Conservation (phyloP, 2,113 vertebrate genomes). For the Epinephelus moara region DNA sequence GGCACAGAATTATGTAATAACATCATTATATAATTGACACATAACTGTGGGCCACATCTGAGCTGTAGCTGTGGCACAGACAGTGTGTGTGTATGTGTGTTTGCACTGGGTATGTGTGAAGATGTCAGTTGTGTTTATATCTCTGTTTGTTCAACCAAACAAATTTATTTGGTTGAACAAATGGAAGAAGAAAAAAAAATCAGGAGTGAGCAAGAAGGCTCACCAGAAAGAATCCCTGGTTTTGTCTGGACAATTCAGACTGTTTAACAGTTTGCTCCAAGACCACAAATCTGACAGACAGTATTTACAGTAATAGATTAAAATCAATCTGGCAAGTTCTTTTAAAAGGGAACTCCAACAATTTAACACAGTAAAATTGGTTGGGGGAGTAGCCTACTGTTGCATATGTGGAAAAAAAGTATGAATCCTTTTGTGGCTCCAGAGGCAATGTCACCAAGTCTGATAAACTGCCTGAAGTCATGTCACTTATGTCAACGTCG, state of each 20-base stretch:
- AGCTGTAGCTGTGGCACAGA: slow-evolving; percentile 21
- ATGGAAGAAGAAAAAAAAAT: not conserved
- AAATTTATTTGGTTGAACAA: slow-evolving; percentile 8
- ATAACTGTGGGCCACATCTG: slow-evolving; percentile 33
- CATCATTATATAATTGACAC: slow-evolving; percentile 50
- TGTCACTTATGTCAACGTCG: too few relatives aligned
- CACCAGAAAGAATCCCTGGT: not conserved
- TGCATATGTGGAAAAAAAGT: too few relatives aligned
- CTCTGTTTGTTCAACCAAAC: slow-evolving; percentile 1
- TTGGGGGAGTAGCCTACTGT: too few relatives aligned
- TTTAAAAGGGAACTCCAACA: too few relatives aligned
- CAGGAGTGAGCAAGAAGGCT: not conserved
- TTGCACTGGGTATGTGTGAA: slow-evolving; percentile 1
- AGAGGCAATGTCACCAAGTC: too few relatives aligned
- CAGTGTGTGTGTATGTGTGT: not conserved
- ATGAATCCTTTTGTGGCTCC: too few relatives aligned
- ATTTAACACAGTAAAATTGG: too few relatives aligned
- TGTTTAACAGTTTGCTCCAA: not conserved
- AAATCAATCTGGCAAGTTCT: too few relatives aligned
- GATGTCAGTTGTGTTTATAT: slow-evolving; percentile 9
- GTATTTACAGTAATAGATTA: too few relatives aligned
- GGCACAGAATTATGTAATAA: slow-evolving; percentile 40
- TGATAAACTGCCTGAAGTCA: too few relatives aligned
- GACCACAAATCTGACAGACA: not conserved
- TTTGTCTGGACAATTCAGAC: not conserved